phyloP scores from a whole-genome alignment of 2,113 vertebrate species.

The Canis aureus region DNA sequence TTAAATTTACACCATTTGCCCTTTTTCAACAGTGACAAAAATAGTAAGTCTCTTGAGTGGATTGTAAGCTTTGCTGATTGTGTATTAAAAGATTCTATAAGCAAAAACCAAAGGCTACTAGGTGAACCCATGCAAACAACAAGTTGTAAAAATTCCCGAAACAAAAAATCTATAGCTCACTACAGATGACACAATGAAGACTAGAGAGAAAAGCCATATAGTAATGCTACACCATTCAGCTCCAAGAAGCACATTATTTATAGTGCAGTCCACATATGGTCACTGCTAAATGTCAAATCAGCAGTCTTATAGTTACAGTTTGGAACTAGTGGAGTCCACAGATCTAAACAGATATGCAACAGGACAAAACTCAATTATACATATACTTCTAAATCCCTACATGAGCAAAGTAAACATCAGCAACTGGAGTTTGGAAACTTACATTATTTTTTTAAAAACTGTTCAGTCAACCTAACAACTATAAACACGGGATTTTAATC shows the following conservation, averaged over 20 bases:
- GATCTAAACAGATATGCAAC: conserved; percentile 87
- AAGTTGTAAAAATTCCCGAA: conserved; percentile 92
- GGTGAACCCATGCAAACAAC: conserved; percentile 97
- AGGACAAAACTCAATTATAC: conserved; percentile 74
- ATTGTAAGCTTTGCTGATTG: conserved; percentile 94
- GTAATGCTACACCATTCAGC: conserved; percentile 93
- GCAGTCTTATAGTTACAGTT: conserved; percentile 88
- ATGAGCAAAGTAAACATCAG: conserved; percentile 46
- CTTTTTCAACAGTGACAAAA: conserved; percentile 61
- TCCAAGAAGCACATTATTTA: conserved; percentile 88
- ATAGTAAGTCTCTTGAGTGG: conserved; percentile 89
- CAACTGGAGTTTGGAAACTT: conserved; percentile 52
- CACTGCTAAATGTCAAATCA: conserved; percentile 90
- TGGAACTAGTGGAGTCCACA: conserved; percentile 91
- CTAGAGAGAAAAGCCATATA: conserved; percentile 93
- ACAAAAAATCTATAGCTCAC: conserved; percentile 95
- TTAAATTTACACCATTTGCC: neutral
- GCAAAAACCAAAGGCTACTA: conserved; percentile 92
- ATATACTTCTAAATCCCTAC: neutral
- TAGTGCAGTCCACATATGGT: conserved; percentile 86
- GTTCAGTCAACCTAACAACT: conserved; percentile 48
- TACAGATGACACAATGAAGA: conserved; percentile 97
- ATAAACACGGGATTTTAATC: conserved; percentile 66
- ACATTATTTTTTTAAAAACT: conserved; percentile 68
- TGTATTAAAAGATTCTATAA: conserved; percentile 92